Conservation (phyloP, 2,888 invertebrate species). For the Tipula confusa region DNA sequence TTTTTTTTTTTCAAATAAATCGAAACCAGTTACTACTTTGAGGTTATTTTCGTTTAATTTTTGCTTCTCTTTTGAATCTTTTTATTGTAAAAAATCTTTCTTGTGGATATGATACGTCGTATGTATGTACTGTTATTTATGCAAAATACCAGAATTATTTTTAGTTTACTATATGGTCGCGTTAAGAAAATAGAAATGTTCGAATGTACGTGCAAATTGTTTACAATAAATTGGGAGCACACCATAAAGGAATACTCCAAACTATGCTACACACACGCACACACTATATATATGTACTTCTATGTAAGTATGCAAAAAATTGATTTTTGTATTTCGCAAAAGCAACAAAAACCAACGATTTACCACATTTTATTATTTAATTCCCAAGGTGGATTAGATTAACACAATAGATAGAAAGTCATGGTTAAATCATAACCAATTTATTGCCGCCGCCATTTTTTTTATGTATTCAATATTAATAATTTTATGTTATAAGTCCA, state of each 20-base stretch:
- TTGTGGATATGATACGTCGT: neutral
- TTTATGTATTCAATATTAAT: neutral
- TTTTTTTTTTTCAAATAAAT: too few species aligned
- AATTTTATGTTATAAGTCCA: neutral
- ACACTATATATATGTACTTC: too few species aligned
- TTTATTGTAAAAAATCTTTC: neutral
- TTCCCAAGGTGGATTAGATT: slow-evolving; percentile 9
- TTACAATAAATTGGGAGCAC: neutral
- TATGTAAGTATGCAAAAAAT: neutral
- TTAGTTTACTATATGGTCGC: neutral
- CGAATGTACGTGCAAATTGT: neutral
- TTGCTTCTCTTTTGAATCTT: neutral
- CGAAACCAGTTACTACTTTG: slow-evolving; percentile 12
- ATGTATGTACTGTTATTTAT: slow-evolving; percentile 21
- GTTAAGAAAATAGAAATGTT: neutral
- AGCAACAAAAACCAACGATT: neutral
- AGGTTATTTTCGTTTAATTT: neutral
- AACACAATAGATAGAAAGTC: slow-evolving; percentile 12
- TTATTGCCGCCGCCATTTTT: neutral
- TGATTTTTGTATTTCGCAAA: neutral
- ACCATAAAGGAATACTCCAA: neutral
- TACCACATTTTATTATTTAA: neutral
- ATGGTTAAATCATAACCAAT: slow-evolving; percentile 16
- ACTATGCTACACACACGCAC: too few species aligned
- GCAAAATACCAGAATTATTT: slow-evolving; percentile 14